A percentile compares a stretch with the other conserved stretches of the same genome.
These are phyloP conservation scores for Harmothoe impar DNA, from an alignment of 2,888 invertebrate genomes.

Conservation along the genomic window DNA sequence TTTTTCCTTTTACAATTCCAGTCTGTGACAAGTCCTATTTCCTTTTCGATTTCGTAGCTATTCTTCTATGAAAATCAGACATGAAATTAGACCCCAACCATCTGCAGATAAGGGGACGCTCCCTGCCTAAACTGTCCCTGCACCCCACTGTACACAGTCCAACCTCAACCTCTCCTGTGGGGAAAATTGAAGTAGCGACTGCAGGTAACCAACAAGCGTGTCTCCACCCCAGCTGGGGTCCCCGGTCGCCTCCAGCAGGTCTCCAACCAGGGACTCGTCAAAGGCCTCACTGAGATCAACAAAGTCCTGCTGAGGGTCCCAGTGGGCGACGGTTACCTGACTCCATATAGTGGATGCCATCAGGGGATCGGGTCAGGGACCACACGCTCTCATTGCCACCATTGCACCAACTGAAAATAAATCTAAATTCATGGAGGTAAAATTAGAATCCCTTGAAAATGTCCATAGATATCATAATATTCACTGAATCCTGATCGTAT, in stretches of 20 bases:
- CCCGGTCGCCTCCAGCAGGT: not conserved
- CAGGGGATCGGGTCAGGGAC: not conserved
- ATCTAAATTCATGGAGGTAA: no score
- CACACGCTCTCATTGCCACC: no score
- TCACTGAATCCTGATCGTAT: no score
- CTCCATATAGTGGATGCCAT: not conserved
- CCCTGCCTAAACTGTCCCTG: not conserved
- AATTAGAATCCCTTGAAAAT: no score
- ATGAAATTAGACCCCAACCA: not conserved
- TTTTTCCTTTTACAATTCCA: not conserved
- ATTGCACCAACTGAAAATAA: no score
- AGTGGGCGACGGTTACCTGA: not conserved
- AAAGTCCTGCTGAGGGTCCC: conserved; percentile 13
- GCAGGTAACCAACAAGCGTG: conserved; percentile 1
- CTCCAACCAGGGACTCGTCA: not conserved
- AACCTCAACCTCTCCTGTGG: not conserved
- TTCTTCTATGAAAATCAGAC: not conserved
- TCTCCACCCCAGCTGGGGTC: not conserved
- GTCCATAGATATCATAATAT: no score
- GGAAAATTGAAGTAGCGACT: not conserved
- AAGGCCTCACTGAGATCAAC: not conserved
- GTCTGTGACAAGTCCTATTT: not conserved
- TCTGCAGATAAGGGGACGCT: not conserved
- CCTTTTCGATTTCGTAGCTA: not conserved
- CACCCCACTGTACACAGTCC: not conserved